Evolutionary conservation across 2,113 vertebrate genomes (phyloP), one percentile per base, ranked within the genome.

Genomic region (Lonchura striata): DNA sequence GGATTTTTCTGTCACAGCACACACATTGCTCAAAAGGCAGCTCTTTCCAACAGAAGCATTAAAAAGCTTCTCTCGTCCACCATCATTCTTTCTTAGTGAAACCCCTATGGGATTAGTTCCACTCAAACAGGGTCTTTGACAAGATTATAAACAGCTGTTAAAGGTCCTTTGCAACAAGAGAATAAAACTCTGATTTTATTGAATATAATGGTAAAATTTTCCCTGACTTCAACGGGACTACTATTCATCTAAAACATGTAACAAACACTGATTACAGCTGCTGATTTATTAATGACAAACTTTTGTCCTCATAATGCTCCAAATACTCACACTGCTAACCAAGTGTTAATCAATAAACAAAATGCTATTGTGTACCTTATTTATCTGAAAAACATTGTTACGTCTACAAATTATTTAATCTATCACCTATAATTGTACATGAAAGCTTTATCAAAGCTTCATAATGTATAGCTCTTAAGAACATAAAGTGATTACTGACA

Each of bases 61-160:
- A 80, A 74, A 93, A 75, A 92, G 46, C 50, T 85, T 90, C 65
- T 79, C 63, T 95, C 75, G 78, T 94, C 71, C 49, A 80, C 47
- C 57, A 78, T 86, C 42, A 41, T 49, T 88, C 39, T 81, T 39
- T 63, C 71, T 78, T 81, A 75, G 90, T 81, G 86, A 95, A 96
- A 95, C 44, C 42, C 33, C 82, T 70, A 16, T n/a, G 87, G 75
- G 92, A 92, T 92, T 70, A 86, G 54, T 88, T 95, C 86, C 68
- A 81, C 56, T 94, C 70, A 91, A 80, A 92, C 22, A 82, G 68
- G 59, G 75, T 61, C 46, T 88, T 44, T 90, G 76, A 93, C 82
- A 90, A 88, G 68, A 94, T 77, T 77, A 6, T 56, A 94, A 66
- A 27, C 16, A 10, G 56, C 39, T 88, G 64, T 80, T 93, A 78